Evolutionary conservation across 2,888 invertebrate species (phyloP).

Genomic region (Drosophila mimica): DNA sequence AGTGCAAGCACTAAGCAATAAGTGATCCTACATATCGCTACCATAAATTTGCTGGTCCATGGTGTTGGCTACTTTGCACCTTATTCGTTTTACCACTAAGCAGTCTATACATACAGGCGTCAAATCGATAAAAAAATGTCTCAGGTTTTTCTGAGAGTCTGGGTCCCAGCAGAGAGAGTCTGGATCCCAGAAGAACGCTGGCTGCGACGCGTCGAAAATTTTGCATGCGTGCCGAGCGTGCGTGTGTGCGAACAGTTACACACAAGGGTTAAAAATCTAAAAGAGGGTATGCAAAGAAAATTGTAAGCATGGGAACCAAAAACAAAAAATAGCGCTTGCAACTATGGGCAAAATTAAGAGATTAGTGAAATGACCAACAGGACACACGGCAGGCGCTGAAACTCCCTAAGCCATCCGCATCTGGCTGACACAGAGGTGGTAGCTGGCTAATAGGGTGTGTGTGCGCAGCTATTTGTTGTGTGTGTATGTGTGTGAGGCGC

Average conservation of each 20-base stretch:
- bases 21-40: neutral
- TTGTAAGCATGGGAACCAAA: slow-evolving; percentile 66
- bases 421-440: neutral
- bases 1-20: neutral
- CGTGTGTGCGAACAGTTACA: too few species aligned
- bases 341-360: slow-evolving; percentile 71
- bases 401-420: slow-evolving; percentile 2
- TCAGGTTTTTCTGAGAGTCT: too few species aligned
- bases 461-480: neutral
- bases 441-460: neutral
- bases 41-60: slow-evolving; percentile 38
- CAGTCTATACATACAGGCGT: too few species aligned
- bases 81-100: slow-evolving; percentile 77
- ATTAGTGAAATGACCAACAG: slow-evolving; percentile 77
- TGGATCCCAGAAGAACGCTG: too few species aligned
- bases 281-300: slow-evolving; percentile 59
- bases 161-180: too few species aligned
- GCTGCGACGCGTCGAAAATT: too few species aligned
- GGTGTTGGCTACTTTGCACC: slow-evolving; percentile 74
- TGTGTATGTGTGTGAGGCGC: neutral
- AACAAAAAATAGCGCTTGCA: slow-evolving; percentile 50
- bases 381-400: slow-evolving; percentile 58
- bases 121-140: too few species aligned
- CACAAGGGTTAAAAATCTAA: too few species aligned
- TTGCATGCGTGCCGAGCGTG: too few species aligned